Conservation (phyloP, 2,797 vertebrate genomes). For the Staurois parvus region DNA sequence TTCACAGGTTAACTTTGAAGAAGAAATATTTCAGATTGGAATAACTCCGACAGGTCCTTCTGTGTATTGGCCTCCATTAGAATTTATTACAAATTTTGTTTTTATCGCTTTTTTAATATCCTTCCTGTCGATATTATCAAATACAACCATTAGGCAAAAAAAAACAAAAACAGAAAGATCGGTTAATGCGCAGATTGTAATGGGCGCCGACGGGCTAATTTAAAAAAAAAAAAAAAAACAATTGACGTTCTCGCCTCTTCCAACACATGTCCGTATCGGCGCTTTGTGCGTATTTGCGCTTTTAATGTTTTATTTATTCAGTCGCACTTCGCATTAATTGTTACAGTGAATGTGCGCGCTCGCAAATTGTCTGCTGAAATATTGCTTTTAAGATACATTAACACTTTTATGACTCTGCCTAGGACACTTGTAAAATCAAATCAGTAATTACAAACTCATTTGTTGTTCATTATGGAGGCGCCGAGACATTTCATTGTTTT, state of each 20-base stretch:
- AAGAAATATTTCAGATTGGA: too few species aligned
- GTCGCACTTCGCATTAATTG: neutral
- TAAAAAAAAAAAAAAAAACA: neutral
- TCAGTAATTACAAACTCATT: constrained; percentile 49
- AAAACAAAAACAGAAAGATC: neutral
- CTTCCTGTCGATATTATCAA: neutral
- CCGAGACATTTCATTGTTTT: neutral
- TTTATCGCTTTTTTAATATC: neutral
- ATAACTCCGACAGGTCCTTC: too few species aligned
- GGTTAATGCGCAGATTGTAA: neutral
- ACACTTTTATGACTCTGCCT: constrained; percentile 1
- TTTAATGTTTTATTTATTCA: constrained; percentile 14
- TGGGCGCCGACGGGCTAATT: neutral
- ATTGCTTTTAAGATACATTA: constrained; percentile 32
- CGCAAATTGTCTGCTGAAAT: constrained; percentile 10
- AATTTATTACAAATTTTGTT: too few species aligned
- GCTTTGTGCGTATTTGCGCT: neutral
- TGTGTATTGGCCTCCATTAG: too few species aligned
- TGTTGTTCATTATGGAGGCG: constrained; percentile 9
- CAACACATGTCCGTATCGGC: neutral
- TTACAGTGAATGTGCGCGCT: neutral
- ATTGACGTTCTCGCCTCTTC: neutral
- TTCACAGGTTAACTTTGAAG: too few species aligned
- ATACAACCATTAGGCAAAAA: neutral
- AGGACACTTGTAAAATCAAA: constrained; percentile 27